These are phyloP conservation scores for Drosophila algonquin DNA, from an alignment of 2,888 invertebrate species.

Conservation along the genomic window DNA sequence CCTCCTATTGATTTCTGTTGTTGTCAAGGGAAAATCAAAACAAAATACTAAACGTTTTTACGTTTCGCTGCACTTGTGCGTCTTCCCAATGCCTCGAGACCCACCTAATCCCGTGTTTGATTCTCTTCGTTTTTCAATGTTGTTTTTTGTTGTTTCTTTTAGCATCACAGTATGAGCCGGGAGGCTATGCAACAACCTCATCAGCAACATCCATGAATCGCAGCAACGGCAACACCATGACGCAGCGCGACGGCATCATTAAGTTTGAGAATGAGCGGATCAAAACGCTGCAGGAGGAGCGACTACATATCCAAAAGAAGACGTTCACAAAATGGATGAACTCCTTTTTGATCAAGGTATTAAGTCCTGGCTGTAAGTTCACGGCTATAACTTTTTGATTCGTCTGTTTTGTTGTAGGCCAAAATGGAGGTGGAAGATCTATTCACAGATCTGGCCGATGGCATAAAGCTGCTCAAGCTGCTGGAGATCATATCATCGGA, in stretches of 20 bases:
- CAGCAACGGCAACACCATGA: constrained; percentile 89
- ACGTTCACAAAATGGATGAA: constrained; percentile 99
- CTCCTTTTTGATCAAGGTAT: constrained; percentile 96
- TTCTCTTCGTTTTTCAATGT: constrained; percentile 7
- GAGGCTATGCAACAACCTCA: constrained; percentile 86
- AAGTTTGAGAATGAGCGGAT: constrained; percentile 99
- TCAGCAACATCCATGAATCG: constrained; percentile 84
- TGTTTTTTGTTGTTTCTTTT: constrained; percentile 54
- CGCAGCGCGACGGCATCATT: constrained; percentile 94
- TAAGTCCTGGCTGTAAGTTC: neutral
- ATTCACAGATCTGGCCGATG: constrained; percentile 98
- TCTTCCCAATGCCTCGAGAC: constrained; percentile 15
- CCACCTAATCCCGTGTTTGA: constrained; percentile 41
- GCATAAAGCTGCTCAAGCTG: constrained; percentile 94
- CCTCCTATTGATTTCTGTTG: constrained; percentile 50
- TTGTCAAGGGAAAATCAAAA: constrained; percentile 56
- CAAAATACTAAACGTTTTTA: constrained; percentile 56
- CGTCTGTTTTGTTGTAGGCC: constrained; percentile 86
- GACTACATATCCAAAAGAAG: constrained; percentile 99
- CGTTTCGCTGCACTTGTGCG: constrained; percentile 35
- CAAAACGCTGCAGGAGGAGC: constrained; percentile 97
- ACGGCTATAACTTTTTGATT: neutral
- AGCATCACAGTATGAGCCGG: constrained; percentile 89
- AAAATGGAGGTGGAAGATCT: constrained; percentile 99
- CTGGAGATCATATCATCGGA: constrained; percentile 99